These are phyloP conservation scores for Sinella curviseta DNA, from an alignment of 1,140 invertebrate species.

Conservation along the genomic window DNA sequence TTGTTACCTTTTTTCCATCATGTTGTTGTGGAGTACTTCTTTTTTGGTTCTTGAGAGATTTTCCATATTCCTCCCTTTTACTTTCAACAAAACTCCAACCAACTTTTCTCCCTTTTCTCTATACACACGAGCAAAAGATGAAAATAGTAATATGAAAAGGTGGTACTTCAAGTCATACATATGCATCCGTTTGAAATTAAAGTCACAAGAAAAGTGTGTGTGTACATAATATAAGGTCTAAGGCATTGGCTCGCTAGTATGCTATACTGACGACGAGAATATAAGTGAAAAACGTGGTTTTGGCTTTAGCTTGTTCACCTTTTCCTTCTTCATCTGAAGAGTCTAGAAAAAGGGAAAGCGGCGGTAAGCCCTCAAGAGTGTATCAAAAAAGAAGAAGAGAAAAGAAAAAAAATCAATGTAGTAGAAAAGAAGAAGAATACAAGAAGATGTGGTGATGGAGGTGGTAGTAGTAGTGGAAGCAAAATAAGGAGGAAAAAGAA, in stretches of 20 bases:
- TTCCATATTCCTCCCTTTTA: not conserved
- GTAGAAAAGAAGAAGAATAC: not conserved
- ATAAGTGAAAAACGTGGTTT: not conserved
- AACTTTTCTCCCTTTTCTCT: not conserved
- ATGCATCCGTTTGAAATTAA: conserved; percentile 27
- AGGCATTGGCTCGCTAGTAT: no score
- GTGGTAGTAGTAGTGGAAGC: not conserved
- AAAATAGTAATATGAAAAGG: not conserved
- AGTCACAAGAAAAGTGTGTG: conserved; percentile 3
- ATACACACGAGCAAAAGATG: not conserved
- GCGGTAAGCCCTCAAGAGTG: conserved; percentile 19
- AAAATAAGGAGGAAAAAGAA: not conserved
- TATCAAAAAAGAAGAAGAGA: conserved; percentile 12
- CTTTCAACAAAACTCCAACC: not conserved
- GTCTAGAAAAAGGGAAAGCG: not conserved
- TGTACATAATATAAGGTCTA: no score
- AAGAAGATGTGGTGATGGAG: not conserved
- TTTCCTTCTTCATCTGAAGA: not conserved
- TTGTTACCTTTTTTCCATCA: conserved; percentile 17
- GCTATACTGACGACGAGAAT: not conserved
- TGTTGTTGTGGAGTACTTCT: conserved; percentile 1
- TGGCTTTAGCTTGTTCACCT: conserved; percentile 13
- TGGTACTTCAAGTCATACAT: conserved; percentile 16
- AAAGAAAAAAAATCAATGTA: conserved; percentile 19
- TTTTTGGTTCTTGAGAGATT: not conserved